A percentile compares a stretch with the other conserved stretches of the same genome.
These are phyloP conservation scores for Colletes latitarsis DNA, from an alignment of 1,140 invertebrate genomes.

Conservation along the genomic window DNA sequence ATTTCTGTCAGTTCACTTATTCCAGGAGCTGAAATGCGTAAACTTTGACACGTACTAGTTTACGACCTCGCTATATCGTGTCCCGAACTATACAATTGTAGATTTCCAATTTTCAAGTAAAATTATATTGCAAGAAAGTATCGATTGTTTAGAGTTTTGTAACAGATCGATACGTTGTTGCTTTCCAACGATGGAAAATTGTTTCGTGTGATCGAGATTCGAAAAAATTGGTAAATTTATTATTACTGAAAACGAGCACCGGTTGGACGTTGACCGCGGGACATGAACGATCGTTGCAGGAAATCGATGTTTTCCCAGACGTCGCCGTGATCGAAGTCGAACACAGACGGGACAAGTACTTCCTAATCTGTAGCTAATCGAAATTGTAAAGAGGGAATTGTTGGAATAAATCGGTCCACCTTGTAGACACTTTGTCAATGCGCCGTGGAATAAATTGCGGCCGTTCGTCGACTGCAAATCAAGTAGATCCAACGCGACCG, in stretches of 20 bases:
- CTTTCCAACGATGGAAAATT: background rate
- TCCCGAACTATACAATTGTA: no score
- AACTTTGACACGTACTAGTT: no score
- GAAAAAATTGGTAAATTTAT: slow-evolving; percentile 19
- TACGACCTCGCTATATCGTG: no score
- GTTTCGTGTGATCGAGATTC: no score
- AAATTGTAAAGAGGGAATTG: slow-evolving; percentile 48
- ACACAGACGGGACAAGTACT: background rate
- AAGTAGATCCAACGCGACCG: background rate
- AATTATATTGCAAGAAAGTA: no score
- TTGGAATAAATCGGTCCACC: slow-evolving; percentile 18
- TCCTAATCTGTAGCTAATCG: slow-evolving; percentile 53
- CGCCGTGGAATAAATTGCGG: slow-evolving; percentile 23
- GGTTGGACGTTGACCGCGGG: slow-evolving; percentile 21
- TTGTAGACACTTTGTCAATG: slow-evolving; percentile 18
- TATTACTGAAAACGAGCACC: slow-evolving; percentile 5
- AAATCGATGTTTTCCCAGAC: slow-evolving; percentile 20
- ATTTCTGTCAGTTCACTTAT: no score
- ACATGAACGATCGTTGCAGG: background rate
- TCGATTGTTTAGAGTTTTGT: no score
- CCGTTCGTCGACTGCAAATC: background rate
- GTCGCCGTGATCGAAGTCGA: slow-evolving; percentile 24
- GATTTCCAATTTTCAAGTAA: no score
- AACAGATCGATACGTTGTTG: background rate
- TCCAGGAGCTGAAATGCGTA: no score